Conservation (phyloP, 2,888 invertebrate species). For the Acleris literana region DNA sequence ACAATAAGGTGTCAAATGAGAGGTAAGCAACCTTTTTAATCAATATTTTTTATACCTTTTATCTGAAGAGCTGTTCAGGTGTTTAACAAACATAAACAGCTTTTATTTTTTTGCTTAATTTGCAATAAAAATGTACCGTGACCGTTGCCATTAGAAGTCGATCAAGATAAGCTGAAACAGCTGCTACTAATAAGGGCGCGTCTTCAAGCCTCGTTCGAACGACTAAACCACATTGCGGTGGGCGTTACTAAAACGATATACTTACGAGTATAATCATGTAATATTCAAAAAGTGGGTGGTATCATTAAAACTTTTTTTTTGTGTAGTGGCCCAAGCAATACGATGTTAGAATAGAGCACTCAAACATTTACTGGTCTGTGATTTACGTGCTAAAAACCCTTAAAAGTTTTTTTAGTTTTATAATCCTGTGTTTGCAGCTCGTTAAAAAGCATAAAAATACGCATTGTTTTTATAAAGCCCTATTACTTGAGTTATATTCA, state of each 20-base stretch:
- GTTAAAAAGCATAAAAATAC: too few relatives aligned
- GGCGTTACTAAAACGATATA: too few relatives aligned
- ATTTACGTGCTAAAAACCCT: too few relatives aligned
- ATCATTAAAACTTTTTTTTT: too few relatives aligned
- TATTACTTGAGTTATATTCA: too few relatives aligned
- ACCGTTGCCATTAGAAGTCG: constrained; percentile 63
- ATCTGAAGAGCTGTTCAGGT: background rate
- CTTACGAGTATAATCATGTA: too few relatives aligned
- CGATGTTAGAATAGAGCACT: background rate
- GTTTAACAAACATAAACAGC: constrained; percentile 11
- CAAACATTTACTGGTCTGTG: too few relatives aligned
- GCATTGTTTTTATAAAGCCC: too few relatives aligned
- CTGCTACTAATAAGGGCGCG: constrained; percentile 62
- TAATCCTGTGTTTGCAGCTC: too few relatives aligned
- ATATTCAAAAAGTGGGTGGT: too few relatives aligned
- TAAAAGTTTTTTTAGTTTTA: too few relatives aligned
- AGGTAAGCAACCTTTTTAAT: constrained; percentile 16
- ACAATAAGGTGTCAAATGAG: constrained; percentile 26
- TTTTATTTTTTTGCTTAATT: constrained; percentile 44
- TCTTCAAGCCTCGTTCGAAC: constrained; percentile 55
- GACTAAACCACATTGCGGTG: background rate
- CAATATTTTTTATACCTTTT: background rate
- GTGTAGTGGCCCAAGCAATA: too few relatives aligned
- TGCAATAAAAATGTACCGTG: constrained; percentile 64
- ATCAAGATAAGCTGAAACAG: constrained; percentile 71